Base-by-base conservation (phyloP, 2,888 invertebrate genomes). In the Seira ritae region DNA sequence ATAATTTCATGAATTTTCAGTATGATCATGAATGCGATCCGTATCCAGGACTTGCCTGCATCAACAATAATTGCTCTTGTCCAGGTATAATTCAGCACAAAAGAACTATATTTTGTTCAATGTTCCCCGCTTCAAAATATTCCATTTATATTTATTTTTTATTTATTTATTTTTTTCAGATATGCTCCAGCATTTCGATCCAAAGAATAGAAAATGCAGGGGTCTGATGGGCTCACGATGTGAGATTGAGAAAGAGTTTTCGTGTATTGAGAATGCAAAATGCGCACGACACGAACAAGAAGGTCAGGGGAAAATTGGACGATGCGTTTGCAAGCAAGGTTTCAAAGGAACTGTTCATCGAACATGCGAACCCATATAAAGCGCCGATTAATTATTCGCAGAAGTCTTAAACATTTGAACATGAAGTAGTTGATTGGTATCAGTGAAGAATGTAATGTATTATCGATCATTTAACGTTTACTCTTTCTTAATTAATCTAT, bases 181-280 rank as follows among this genome's bases (percentile, higher is more conserved):
- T 67, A n/a, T 50, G 2, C 46, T 82, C 1, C 67, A 69, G n/a
- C 19, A 23, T 10, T 86, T 72, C 20, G 85, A 86, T n/a, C 8
- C 81, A 19, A 76, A 71, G 23, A 23, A 55, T 8, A 72, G 86
- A 46, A 77, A 69, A 46, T 86, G 85, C 24, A 46, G 76, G 50
- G 84, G 83, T n/a, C 31, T 83, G 17, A 69, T 84, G 60, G 86
- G 84, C 6, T 65, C 85, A 4, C 55, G 85, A 23, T 86, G 84
- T 37, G 50, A 73, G 15, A 20, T 83, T 19, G 76, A 67, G 0
- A 22, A 80, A 15, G 77, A 80, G 0, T 24, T 46, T 22, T 50
- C 78, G 20, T 86, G 86, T 65, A 60, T 86, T 12, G 86, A 86
- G 46, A 78, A 86, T 50, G 80, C 84, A 4, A 67, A 65, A 3